Percentiles rank a stretch among this genome's conserved stretches.
Evolutionary conservation across 2,797 vertebrate species (phyloP).

Genomic region (Gorsachius magnificus): DNA sequence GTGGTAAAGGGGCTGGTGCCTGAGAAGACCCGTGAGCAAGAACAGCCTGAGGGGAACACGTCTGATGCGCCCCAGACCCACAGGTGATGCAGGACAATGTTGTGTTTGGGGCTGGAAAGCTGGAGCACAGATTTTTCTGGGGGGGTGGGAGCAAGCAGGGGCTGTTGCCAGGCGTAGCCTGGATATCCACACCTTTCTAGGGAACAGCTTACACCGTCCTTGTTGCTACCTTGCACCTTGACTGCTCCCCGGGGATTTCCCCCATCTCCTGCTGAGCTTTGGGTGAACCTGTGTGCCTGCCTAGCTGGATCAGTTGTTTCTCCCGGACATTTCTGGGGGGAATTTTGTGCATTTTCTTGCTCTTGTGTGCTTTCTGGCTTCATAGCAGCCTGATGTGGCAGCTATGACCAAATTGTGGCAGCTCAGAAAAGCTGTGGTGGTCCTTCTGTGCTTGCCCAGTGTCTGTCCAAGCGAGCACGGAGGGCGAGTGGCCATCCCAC

Average conservation of each 20-base stretch:
- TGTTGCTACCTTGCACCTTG: neutral
- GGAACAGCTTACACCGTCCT: neutral
- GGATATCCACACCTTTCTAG: fast-evolving
- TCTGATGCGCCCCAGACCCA: fast-evolving
- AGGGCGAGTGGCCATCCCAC: fast-evolving
- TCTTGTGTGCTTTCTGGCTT: neutral
- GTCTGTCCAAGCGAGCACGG: fast-evolving
- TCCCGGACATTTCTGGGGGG: fast-evolving
- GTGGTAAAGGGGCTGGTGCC: constrained; percentile 15
- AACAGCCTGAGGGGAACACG: neutral
- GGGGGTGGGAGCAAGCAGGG: neutral
- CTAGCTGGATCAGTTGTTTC: neutral
- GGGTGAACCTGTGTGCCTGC: neutral
- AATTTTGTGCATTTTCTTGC: neutral
- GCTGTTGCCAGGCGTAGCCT: neutral
- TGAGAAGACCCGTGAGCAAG: neutral
- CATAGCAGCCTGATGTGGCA: fast-evolving
- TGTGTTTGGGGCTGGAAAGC: neutral
- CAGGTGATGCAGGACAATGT: neutral
- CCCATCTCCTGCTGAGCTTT: neutral
- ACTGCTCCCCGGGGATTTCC: too few species aligned
- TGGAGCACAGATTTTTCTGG: fast-evolving
- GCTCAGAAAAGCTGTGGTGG: neutral
- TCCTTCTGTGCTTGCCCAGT: fast-evolving
- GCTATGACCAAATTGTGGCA: neutral